These are phyloP conservation scores for Drosophila repletoides DNA, from an alignment of 1,140 invertebrate species.

Conservation along the genomic window DNA sequence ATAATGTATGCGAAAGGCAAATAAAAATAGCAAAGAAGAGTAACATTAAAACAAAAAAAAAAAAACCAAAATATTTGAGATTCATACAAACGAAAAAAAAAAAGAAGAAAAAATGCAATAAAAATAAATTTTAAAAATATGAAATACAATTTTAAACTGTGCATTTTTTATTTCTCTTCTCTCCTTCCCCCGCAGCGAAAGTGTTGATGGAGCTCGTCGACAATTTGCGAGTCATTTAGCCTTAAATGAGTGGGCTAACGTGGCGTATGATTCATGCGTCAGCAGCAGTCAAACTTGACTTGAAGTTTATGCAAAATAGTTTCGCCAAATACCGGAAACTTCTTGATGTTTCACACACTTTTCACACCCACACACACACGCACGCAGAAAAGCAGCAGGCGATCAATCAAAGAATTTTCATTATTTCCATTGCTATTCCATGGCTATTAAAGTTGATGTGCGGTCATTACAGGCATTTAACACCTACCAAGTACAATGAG, in stretches of 20 bases:
- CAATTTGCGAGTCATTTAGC: not conserved
- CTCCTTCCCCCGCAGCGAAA: too few relatives aligned
- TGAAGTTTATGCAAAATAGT: conserved; percentile 24
- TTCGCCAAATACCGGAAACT: conserved; percentile 42
- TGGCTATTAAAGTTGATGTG: conserved; percentile 68
- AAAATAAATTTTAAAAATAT: conserved; percentile 79
- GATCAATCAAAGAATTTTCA: conserved; percentile 67
- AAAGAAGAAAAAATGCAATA: conserved; percentile 68
- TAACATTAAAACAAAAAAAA: conserved; percentile 22
- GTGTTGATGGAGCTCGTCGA: not conserved
- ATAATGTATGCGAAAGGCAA: conserved; percentile 71
- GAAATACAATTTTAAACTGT: conserved; percentile 43
- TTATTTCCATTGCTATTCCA: conserved; percentile 45
- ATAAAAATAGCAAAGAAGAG: conserved; percentile 65
- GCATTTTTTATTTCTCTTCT: conserved; percentile 40
- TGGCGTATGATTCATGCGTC: conserved; percentile 25
- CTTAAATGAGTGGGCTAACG: not conserved
- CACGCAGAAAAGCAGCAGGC: conserved; percentile 12
- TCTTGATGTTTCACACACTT: conserved; percentile 37
- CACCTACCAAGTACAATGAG: conserved; percentile 50
- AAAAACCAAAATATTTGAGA: conserved; percentile 59
- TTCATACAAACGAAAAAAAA: conserved; percentile 54
- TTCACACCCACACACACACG: conserved; percentile 4
- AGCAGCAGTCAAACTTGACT: conserved; percentile 2
- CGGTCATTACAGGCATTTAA: conserved; percentile 71